These are phyloP conservation scores for Diorhabda sublineata DNA, from an alignment of 1,140 invertebrate genomes.

Conservation along the genomic window DNA sequence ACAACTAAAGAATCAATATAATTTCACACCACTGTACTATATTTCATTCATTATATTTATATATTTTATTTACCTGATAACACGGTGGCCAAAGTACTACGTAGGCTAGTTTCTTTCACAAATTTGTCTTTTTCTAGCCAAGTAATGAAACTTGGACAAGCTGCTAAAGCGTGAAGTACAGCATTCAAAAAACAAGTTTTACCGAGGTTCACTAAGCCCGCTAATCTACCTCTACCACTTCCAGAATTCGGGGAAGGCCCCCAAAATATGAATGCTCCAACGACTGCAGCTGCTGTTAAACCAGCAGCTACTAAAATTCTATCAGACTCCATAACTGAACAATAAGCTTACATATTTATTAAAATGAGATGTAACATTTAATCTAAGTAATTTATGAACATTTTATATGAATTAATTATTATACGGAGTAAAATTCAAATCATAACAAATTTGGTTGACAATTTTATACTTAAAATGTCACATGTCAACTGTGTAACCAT, in stretches of 20 bases:
- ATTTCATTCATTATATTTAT: background rate
- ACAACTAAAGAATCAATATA: slow-evolving; percentile 54
- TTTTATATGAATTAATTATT: too few species aligned
- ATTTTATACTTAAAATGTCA: too few species aligned
- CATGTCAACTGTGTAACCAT: too few species aligned
- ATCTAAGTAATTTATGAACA: too few species aligned
- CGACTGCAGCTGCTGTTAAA: slow-evolving; percentile 67
- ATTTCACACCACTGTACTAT: background rate
- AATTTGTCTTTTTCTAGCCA: slow-evolving; percentile 67
- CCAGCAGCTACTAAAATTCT: slow-evolving; percentile 66
- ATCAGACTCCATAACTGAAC: slow-evolving; percentile 59
- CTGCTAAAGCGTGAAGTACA: slow-evolving; percentile 75
- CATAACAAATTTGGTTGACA: too few species aligned
- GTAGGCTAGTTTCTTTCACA: slow-evolving; percentile 41
- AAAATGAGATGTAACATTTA: too few species aligned
- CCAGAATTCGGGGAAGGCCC: slow-evolving; percentile 60
- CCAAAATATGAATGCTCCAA: slow-evolving; percentile 76
- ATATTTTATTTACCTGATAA: slow-evolving; percentile 38
- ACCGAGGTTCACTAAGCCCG: slow-evolving; percentile 79
- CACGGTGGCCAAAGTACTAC: slow-evolving; percentile 41
- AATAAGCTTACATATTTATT: background rate
- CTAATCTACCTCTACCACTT: slow-evolving; percentile 63
- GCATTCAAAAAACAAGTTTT: slow-evolving; percentile 86
- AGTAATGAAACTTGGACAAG: slow-evolving; percentile 72
- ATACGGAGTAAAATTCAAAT: too few species aligned